Evolutionary conservation across 2,113 vertebrate genomes (phyloP).

Genomic region (Heloderma charlesbogerti): DNA sequence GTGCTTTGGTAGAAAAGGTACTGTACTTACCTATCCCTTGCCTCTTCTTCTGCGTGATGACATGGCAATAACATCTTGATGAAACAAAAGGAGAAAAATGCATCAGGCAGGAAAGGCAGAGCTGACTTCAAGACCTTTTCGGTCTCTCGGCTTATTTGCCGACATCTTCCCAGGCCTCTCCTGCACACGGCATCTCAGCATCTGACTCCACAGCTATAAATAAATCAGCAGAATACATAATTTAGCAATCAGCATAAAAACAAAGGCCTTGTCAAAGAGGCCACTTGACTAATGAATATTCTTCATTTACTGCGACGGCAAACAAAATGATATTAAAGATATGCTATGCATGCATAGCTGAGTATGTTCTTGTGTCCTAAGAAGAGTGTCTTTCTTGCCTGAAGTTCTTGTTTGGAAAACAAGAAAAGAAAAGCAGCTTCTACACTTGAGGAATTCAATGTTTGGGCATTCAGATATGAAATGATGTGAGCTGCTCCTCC

Average conservation of each 20-base stretch:
- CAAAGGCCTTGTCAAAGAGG: slow-evolving; percentile 21
- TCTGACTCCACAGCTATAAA: slow-evolving; percentile 38
- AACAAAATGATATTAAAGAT: slow-evolving; percentile 33
- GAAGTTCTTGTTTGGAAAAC: neutral
- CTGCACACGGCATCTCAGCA: neutral
- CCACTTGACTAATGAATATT: neutral
- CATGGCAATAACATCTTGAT: neutral
- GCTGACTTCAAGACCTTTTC: neutral
- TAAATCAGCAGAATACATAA: slow-evolving; percentile 38
- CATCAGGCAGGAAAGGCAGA: neutral
- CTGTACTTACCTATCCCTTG: neutral
- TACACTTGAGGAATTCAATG: neutral
- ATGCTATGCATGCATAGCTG: neutral
- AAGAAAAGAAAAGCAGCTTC: neutral
- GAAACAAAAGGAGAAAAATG: neutral
- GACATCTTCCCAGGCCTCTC: slow-evolving; percentile 17
- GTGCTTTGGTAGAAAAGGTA: neutral
- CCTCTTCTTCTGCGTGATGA: neutral
- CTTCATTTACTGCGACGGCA: slow-evolving; percentile 2
- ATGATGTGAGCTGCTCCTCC: neutral
- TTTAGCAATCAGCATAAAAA: slow-evolving; percentile 30
- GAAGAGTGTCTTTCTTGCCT: neutral
- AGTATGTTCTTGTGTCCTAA: neutral
- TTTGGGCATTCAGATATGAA: neutral
- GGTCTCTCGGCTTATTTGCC: neutral